Base-by-base conservation (phyloP, 2,113 vertebrate genomes). In the Ptilorrhoa leucosticta region DNA sequence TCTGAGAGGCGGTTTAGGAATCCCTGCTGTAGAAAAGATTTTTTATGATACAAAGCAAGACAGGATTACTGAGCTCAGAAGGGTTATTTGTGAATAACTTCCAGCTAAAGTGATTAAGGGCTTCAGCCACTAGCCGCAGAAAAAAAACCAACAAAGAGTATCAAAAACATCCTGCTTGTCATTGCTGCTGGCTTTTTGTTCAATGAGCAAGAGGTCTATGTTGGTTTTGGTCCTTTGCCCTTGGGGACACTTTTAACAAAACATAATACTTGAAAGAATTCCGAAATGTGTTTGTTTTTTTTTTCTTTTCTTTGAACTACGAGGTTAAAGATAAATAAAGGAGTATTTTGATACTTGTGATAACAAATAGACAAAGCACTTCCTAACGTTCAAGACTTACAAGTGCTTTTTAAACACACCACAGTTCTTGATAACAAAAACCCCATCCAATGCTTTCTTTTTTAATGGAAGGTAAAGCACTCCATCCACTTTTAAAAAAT, bases 151-250 rank as follows among this genome's bases (percentile, higher is more conserved):
- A 69, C 71, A 70, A 66, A 87, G 44, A 77, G 50, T 48, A 51
- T 82, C 37, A 77, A 57, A 93, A 88, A 44, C 78, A 80, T 85
- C 73, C 84, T 88, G 75, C 75, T 45, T 66, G 45, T 87, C 76
- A 51, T 26, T 53, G 51, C 64, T 89, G 76, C 39, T 66, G 54
- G 54, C 40, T 83, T 88, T 90, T 77, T 94, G 50, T 70, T 94
- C 69, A 70, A 2, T 63, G 76, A 92, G 76, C 81, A 51, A 58
- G 72, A 87, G 23, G 80, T 77, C 88, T 48, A 20, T 27, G 47
- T 78, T 91, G 33, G 35, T 56, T 94, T 93, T 93, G 75, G 70
- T 83, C 88, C 40, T 88, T 90, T 88, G 85, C 76, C 85, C 83
- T 37, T 45, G 21, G 79, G 37, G 54, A 57, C 47, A 42, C 79